Base-by-base conservation (phyloP, 2,113 vertebrate species). In the Mormyrus lacerda region DNA sequence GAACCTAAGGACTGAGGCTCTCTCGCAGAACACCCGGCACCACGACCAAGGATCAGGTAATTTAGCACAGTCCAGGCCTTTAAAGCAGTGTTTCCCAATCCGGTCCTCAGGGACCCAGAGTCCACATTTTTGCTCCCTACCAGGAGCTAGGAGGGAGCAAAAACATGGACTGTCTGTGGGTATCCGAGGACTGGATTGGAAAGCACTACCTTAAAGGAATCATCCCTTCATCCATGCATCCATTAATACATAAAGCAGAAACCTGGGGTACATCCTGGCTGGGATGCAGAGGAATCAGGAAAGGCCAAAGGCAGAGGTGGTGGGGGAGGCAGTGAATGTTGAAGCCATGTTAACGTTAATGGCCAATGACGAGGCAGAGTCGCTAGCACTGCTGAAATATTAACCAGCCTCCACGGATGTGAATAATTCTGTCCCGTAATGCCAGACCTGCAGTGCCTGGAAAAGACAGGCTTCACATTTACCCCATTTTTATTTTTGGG, bases 331-430 rank as follows among this genome's bases (percentile, higher is more conserved):
- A 84, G 92, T 91, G 76, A n/a, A 83, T 45, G 45, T 88, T 88
- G 92, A 91, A 92, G 93, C 91, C 93, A 93, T 92, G 92, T 94
- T 94, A 94, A 94, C 94, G 93, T 93, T 95, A 95, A 95, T 95
- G 94, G 94, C 94, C 94, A 95, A 89, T 93, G 94, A 94, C 94
- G 93, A 76, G 90, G 92, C 90, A 48, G 91, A 90, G 92, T 91
- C 90, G 83, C 92, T 88, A 92, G 89, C 90, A 88, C 92, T 91
- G 91, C 92, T 95, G 92, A 95, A 96, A 95, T 95, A 96, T 96
- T 95, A 95, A 95, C 90, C 89, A 13, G 89, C 91, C 92, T 85
- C 91, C 92, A 92, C 89, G 91, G 92, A 93, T 86, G 92, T 94
- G 92, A 94, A 94, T 88, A 90, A 94, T 92, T 95, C 93, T 88